phyloP scores from a whole-genome alignment of 2,797 vertebrate species.

The Paedocypris micromegethes region DNA sequence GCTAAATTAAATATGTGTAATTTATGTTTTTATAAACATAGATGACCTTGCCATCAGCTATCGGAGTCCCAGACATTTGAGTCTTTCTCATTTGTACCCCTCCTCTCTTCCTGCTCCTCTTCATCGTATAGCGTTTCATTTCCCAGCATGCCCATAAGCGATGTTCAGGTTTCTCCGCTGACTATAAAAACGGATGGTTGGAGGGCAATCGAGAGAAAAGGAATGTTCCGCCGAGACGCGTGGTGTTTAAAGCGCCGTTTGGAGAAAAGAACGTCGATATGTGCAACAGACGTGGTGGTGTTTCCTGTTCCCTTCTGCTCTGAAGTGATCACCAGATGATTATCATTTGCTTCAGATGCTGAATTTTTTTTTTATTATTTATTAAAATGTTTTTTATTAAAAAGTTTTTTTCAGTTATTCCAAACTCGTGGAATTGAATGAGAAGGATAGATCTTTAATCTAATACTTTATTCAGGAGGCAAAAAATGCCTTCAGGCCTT shows the following conservation, averaged over 20 bases:
- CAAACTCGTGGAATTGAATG: too few relatives aligned
- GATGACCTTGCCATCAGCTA: slow-evolving; percentile 73
- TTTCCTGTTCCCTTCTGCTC: slow-evolving; percentile 6
- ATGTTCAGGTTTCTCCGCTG: slow-evolving; percentile 42
- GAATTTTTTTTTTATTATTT: too few relatives aligned
- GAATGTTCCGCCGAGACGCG: slow-evolving; percentile 35
- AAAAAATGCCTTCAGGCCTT: too few relatives aligned
- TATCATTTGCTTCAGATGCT: neutral
- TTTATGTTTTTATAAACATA: slow-evolving; percentile 75
- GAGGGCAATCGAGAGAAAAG: slow-evolving; percentile 29
- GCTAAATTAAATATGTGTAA: slow-evolving; percentile 76
- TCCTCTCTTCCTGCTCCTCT: slow-evolving; percentile 30
- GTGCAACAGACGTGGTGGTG: slow-evolving; percentile 25
- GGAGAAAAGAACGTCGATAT: slow-evolving; percentile 28
- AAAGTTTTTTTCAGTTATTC: too few relatives aligned
- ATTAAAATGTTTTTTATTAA: too few relatives aligned
- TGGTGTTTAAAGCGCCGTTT: slow-evolving; percentile 42
- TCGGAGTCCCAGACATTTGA: slow-evolving; percentile 45
- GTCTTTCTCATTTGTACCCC: slow-evolving; percentile 38
- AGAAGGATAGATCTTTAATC: too few relatives aligned
- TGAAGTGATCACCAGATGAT: slow-evolving; percentile 12
- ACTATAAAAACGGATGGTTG: slow-evolving; percentile 37
- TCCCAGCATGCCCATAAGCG: slow-evolving; percentile 43
- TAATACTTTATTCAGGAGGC: too few relatives aligned
- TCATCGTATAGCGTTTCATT: slow-evolving; percentile 44